Evolutionary conservation across 2,888 invertebrate species (phyloP).

Genomic region (Pyrgus malvae): DNA sequence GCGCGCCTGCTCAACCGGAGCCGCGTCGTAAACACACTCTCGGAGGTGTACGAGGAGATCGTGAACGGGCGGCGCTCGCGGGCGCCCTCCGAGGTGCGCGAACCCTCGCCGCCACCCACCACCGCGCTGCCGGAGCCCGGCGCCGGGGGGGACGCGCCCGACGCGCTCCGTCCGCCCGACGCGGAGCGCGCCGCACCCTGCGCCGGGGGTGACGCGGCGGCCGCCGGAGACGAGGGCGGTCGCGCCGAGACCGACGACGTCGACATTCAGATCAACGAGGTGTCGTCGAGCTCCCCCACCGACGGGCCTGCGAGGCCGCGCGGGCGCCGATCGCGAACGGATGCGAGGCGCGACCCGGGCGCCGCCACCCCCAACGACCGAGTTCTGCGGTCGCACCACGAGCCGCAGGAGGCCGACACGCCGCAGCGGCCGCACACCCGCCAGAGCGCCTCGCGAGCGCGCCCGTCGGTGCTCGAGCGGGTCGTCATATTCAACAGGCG

Average conservation of each 20-base stretch:
- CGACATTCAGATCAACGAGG: slow-evolving; percentile 85
- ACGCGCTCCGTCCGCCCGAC: slow-evolving; percentile 32
- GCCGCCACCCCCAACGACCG: slow-evolving; percentile 52
- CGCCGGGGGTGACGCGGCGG: slow-evolving; percentile 30
- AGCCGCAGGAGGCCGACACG: slow-evolving; percentile 39
- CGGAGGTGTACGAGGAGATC: slow-evolving; percentile 67
- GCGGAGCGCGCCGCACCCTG: slow-evolving; percentile 31
- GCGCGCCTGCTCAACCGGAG: slow-evolving; percentile 65
- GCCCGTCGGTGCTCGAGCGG: slow-evolving; percentile 48
- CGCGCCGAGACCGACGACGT: slow-evolving; percentile 49
- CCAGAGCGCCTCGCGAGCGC: slow-evolving; percentile 45
- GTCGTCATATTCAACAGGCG: slow-evolving; percentile 63
- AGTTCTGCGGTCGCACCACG: slow-evolving; percentile 73
- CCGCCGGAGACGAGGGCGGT: slow-evolving; percentile 29
- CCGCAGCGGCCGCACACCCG: slow-evolving; percentile 57
- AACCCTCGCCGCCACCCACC: slow-evolving; percentile 35
- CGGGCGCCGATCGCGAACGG: slow-evolving; percentile 49
- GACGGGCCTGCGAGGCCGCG: slow-evolving; percentile 58
- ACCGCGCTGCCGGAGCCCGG: slow-evolving; percentile 32
- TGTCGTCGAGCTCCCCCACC: slow-evolving; percentile 84
- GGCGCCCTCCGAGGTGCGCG: slow-evolving; percentile 36
- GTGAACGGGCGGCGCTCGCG: slow-evolving; percentile 33
- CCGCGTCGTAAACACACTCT: slow-evolving; percentile 65
- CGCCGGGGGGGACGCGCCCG: slow-evolving; percentile 33
- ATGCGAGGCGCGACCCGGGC: slow-evolving; percentile 43